Evolutionary conservation across 2,113 vertebrate species (phyloP).

Genomic region (Dinomys branickii): DNA sequence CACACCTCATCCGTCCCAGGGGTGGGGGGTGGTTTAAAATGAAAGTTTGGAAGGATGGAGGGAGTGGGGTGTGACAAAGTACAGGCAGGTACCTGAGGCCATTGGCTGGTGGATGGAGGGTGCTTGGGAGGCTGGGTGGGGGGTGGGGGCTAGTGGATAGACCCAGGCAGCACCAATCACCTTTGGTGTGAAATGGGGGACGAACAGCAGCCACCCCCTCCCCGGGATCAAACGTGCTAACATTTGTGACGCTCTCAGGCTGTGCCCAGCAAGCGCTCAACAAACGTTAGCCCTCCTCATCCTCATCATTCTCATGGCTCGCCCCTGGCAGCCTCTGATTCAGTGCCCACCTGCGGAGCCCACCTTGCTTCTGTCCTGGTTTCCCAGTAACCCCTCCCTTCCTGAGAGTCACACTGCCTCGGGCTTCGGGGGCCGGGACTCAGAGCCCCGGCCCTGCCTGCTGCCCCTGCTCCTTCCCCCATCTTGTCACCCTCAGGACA

Average conservation of each 20-base stretch:
- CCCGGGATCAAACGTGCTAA: background rate
- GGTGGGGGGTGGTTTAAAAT: too few relatives aligned
- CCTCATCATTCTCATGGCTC: background rate
- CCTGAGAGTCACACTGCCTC: background rate
- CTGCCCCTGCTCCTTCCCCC: background rate
- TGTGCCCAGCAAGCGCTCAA: background rate
- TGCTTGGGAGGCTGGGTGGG: background rate
- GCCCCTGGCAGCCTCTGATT: fast-evolving
- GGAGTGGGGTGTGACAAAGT: background rate
- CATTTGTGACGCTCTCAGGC: background rate
- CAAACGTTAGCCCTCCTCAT: background rate
- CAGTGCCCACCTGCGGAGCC: fast-evolving
- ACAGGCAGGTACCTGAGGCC: background rate
- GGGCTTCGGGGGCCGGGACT: background rate
- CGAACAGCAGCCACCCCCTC: background rate
- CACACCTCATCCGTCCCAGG: background rate
- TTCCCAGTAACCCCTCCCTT: background rate
- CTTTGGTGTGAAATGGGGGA: background rate
- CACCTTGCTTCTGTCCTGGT: background rate
- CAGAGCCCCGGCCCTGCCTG: background rate
- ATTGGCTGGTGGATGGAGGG: background rate
- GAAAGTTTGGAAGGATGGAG: background rate
- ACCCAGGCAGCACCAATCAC: background rate
- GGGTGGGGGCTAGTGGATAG: background rate
- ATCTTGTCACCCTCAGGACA: background rate